Evolutionary conservation across 1,140 invertebrate species (phyloP).

Genomic region (Lineus longissimus): DNA sequence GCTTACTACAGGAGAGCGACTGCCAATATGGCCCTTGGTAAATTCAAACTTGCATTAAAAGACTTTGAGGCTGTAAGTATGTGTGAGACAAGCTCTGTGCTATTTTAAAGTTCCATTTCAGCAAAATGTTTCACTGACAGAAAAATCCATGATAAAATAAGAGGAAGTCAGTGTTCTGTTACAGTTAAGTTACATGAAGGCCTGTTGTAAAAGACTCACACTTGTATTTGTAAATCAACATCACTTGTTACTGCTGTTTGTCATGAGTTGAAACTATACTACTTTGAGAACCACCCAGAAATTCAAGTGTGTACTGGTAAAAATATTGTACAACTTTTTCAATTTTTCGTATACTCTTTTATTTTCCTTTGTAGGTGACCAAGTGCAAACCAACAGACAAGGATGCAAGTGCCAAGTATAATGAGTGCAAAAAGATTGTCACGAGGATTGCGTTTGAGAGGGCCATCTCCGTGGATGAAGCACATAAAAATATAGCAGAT

Average conservation of each 20-base stretch:
- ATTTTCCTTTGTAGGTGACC: slow-evolving; percentile 63
- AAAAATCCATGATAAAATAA: too few relatives aligned
- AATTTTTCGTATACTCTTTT: neutral
- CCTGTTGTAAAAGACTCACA: too few relatives aligned
- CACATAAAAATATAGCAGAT: slow-evolving; percentile 79
- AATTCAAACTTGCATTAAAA: slow-evolving; percentile 92
- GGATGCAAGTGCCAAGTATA: slow-evolving; percentile 89
- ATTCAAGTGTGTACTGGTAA: neutral
- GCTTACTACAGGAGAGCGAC: slow-evolving; percentile 85
- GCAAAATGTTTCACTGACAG: too few relatives aligned
- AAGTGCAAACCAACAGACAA: slow-evolving; percentile 88
- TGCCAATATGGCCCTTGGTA: slow-evolving; percentile 94
- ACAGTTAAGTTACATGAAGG: too few relatives aligned
- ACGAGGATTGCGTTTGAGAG: slow-evolving; percentile 93
- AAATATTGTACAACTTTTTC: neutral
- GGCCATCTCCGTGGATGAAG: slow-evolving; percentile 91
- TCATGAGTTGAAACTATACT: too few relatives aligned
- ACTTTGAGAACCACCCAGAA: too few relatives aligned
- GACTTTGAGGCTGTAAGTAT: slow-evolving; percentile 88
- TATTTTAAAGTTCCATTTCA: too few relatives aligned
- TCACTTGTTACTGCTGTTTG: too few relatives aligned
- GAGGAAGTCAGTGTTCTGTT: too few relatives aligned
- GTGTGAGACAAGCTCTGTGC: slow-evolving; percentile 14
- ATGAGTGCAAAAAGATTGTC: slow-evolving; percentile 94
- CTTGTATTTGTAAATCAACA: too few relatives aligned